These are phyloP conservation scores for Silurus lanzhouensis DNA, from an alignment of 2,797 vertebrate species.

Conservation along the genomic window DNA sequence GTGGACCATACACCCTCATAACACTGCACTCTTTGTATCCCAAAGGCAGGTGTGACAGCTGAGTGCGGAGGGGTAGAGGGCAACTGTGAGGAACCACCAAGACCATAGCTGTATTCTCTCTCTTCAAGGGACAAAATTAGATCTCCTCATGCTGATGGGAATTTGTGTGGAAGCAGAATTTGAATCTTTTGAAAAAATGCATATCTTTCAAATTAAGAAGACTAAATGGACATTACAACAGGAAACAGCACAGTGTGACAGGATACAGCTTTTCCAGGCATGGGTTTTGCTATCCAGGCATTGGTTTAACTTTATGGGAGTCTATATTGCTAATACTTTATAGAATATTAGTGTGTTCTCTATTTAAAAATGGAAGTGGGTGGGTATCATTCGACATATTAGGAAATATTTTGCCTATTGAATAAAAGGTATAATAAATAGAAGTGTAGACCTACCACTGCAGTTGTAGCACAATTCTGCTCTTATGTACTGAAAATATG, in stretches of 20 bases:
- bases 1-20: slow-evolving; percentile 50
- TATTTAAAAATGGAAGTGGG: background rate
- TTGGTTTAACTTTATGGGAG: background rate
- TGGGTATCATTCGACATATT: background rate
- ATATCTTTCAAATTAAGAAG: slow-evolving; percentile 4
- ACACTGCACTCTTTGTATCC: slow-evolving; percentile 72
- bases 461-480: slow-evolving; percentile 2
- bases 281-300: background rate
- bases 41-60: slow-evolving; percentile 76
- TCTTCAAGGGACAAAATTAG: slow-evolving; percentile 44
- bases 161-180: slow-evolving; percentile 17
- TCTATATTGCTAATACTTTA: background rate
- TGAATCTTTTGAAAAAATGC: slow-evolving; percentile 5
- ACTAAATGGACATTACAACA: background rate
- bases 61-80: slow-evolving; percentile 51
- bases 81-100: slow-evolving; percentile 58
- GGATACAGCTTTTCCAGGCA: background rate
- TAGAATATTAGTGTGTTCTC: background rate
- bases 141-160: slow-evolving; percentile 20
- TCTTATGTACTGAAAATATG: slow-evolving; percentile 1
- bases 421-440: slow-evolving; percentile 1
- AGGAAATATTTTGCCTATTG: background rate
- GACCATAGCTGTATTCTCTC: slow-evolving; percentile 31
- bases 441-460: background rate
- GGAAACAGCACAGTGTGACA: background rate